Evolutionary conservation across 2,888 invertebrate species (phyloP).

Genomic region (Acronicta aceris): DNA sequence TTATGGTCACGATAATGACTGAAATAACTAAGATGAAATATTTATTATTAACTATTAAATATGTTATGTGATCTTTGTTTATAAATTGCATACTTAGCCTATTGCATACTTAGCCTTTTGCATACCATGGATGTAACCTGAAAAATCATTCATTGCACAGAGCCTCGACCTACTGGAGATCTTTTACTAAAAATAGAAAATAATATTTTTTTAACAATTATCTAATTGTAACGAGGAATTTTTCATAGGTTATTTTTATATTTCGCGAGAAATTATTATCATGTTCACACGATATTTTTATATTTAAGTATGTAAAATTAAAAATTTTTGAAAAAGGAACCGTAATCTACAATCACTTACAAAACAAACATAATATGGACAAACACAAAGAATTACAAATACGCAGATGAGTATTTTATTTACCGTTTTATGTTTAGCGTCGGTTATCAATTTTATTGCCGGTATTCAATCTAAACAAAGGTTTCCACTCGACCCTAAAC

Average conservation of each 20-base stretch:
- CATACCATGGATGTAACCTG: conserved; percentile 35
- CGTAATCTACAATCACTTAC: conserved; percentile 18
- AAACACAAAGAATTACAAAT: conserved; percentile 57
- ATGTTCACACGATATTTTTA: too few relatives aligned
- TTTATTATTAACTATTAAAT: too few relatives aligned
- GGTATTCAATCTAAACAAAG: conserved; percentile 80
- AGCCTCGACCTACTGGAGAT: conserved; percentile 13
- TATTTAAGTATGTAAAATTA: too few relatives aligned
- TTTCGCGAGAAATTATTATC: too few relatives aligned
- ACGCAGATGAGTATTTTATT: conserved; percentile 53
- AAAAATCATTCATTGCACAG: conserved; percentile 34
- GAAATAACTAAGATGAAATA: too few relatives aligned
- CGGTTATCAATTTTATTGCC: conserved; percentile 75
- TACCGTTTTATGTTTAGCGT: conserved; percentile 57
- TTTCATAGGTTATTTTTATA: too few relatives aligned
- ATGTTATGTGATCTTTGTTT: too few relatives aligned
- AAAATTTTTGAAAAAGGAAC: too few relatives aligned
- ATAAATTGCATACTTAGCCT: too few relatives aligned
- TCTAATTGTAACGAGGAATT: too few relatives aligned
- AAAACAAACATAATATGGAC: conserved; percentile 22
- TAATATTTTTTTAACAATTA: too few relatives aligned
- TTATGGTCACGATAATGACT: too few relatives aligned
- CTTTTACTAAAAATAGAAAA: not conserved
- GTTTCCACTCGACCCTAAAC: conserved; percentile 81
- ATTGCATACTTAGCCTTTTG: conserved; percentile 29